phyloP scores from a whole-genome alignment of 2,113 vertebrate genomes.

The Potamarius usumacintae region DNA sequence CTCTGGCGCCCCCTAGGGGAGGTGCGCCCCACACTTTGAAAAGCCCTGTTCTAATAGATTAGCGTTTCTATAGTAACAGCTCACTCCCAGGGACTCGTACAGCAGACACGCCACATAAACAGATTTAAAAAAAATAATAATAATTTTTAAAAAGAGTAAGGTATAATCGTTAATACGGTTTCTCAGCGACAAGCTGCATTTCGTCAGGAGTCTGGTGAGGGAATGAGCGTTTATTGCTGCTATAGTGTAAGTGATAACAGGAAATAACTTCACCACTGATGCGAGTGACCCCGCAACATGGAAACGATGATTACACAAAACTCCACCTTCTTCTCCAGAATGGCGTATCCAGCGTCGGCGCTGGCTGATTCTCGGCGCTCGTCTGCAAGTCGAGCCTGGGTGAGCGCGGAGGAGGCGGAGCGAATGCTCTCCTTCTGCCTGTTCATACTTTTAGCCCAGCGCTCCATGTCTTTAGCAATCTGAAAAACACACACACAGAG shows the following conservation, averaged over 20 bases:
- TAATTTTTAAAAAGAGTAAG: neutral
- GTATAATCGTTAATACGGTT: neutral
- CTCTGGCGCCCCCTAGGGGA: too few species aligned
- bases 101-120: neutral
- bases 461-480: constrained; percentile 93
- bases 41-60: neutral
- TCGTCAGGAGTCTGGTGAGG: too few species aligned
- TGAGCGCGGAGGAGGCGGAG: constrained; percentile 55
- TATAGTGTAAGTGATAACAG: neutral
- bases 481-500: constrained; percentile 46
- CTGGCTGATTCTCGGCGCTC: constrained; percentile 85
- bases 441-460: constrained; percentile 89
- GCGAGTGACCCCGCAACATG: neutral
- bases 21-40: too few species aligned
- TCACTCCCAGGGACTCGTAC: neutral
- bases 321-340: constrained; percentile 86
- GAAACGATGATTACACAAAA: neutral
- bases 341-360: constrained; percentile 86
- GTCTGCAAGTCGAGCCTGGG: constrained; percentile 65
- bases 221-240: neutral
- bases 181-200: neutral
- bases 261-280: neutral
- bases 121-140: too few species aligned
- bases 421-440: constrained; percentile 88
- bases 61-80: neutral